Evolutionary conservation across 2,797 vertebrate genomes (phyloP).

Genomic region (Myotis myotis): DNA sequence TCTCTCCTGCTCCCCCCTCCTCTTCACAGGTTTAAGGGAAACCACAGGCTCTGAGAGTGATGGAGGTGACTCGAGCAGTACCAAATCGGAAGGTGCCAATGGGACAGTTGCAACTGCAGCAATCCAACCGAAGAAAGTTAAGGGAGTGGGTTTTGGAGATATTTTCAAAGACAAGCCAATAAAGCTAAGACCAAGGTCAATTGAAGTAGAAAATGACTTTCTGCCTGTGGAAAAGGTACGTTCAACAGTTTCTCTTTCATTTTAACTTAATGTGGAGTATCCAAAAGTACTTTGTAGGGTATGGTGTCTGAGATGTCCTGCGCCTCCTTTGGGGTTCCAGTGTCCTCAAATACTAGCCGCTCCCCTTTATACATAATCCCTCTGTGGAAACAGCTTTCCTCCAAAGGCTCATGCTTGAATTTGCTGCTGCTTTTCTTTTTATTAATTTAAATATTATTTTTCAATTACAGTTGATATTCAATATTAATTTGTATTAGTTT

Average conservation of each 20-base stretch:
- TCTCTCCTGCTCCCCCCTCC: constrained; percentile 42
- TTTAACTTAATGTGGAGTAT: neutral
- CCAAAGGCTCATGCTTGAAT: neutral
- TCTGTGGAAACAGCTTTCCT: neutral
- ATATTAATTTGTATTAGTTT: neutral
- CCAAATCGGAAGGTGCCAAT: constrained; percentile 93
- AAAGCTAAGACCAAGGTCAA: constrained; percentile 94
- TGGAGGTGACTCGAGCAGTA: constrained; percentile 91
- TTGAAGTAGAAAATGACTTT: constrained; percentile 92
- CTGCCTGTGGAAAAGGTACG: constrained; percentile 88
- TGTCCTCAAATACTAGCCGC: neutral
- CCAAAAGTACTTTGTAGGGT: neutral
- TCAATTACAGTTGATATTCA: neutral
- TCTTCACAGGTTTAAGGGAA: constrained; percentile 90
- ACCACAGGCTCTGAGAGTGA: constrained; percentile 96
- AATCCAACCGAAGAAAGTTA: constrained; percentile 97
- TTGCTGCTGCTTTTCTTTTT: neutral
- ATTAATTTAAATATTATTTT: neutral
- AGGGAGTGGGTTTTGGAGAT: constrained; percentile 97
- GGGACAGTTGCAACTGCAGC: constrained; percentile 85
- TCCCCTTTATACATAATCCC: neutral
- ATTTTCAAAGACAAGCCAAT: constrained; percentile 99
- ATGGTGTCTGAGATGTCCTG: neutral
- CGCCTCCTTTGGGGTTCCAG: neutral
- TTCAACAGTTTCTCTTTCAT: constrained; percentile 65